phyloP scores from a whole-genome alignment of 2,113 vertebrate species.

The Ammodytes dubius region DNA sequence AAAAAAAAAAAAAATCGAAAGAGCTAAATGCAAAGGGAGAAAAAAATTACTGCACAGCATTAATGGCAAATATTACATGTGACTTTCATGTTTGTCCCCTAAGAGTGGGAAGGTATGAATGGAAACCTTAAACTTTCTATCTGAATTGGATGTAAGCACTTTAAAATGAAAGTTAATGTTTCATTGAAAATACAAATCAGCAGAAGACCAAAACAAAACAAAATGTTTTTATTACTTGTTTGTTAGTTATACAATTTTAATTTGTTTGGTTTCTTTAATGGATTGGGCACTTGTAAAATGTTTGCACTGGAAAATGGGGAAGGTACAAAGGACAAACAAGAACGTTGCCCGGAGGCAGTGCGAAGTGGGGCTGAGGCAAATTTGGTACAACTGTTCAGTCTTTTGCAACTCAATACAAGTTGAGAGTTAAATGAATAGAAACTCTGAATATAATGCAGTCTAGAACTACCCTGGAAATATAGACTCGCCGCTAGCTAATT shows the following conservation, averaged over 20 bases:
- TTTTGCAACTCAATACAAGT: neutral
- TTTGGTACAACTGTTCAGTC: neutral
- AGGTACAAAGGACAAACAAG: conserved; percentile 2
- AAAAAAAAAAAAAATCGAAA: too few species aligned
- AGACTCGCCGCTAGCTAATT: too few species aligned
- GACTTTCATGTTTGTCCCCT: neutral
- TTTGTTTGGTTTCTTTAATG: neutral
- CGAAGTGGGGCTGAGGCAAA: neutral
- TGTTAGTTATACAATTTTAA: neutral
- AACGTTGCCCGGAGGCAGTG: neutral
- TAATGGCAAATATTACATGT: neutral
- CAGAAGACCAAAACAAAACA: neutral
- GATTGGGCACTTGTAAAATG: neutral
- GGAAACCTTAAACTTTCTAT: neutral
- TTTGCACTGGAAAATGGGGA: neutral
- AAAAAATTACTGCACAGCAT: neutral
- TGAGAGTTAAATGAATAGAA: too few species aligned
- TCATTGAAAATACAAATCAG: neutral
- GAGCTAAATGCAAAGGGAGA: too few species aligned
- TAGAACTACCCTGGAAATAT: too few species aligned
- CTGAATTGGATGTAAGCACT: neutral
- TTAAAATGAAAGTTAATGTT: neutral
- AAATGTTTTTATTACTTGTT: too few species aligned
- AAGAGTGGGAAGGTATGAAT: neutral
- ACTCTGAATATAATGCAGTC: neutral